phyloP scores from a whole-genome alignment of 30 jellyfish, hydroid and myxozoan species.

The Phacellophora camtschatica region DNA sequence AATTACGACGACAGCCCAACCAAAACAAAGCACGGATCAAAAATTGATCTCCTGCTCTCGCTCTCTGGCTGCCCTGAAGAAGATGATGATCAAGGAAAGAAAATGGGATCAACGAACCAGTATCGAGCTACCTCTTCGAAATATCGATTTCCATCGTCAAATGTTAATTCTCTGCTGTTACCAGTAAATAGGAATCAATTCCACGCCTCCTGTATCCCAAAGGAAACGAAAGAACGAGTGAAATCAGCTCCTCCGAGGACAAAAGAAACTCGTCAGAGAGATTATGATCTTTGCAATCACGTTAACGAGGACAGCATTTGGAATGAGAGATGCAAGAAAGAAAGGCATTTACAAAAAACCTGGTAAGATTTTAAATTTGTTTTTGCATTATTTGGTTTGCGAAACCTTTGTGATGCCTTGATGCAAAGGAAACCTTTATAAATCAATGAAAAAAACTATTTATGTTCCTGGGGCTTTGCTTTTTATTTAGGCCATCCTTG shows the following conservation, averaged over 20 bases:
- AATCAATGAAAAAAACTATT: background rate
- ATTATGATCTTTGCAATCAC: constrained; percentile 74
- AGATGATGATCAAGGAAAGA: too few species aligned
- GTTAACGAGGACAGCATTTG: constrained; percentile 79
- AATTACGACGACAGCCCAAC: background rate
- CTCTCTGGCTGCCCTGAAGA: too few species aligned
- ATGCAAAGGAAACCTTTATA: background rate
- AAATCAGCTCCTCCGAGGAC: constrained; percentile 89
- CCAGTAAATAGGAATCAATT: constrained; percentile 44
- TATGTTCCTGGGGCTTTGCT: too few species aligned
- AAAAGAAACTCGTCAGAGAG: constrained; percentile 49
- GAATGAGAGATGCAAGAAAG: constrained; percentile 78
- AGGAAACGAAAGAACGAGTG: constrained; percentile 75
- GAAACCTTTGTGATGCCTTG: background rate
- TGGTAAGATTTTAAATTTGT: constrained; percentile 44
- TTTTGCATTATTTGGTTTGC: background rate
- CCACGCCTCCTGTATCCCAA: constrained; percentile 79
- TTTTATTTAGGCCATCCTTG: too few species aligned
- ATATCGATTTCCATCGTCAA: constrained; percentile 49
- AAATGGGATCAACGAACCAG: constrained; percentile 67
- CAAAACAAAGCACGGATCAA: background rate
- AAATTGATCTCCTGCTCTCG: too few species aligned
- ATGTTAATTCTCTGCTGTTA: constrained; percentile 45
- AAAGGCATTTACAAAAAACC: constrained; percentile 50
- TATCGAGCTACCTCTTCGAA: constrained; percentile 43